phyloP scores from a whole-genome alignment of 2,113 vertebrate genomes.

The Pycnonotus jocosus region DNA sequence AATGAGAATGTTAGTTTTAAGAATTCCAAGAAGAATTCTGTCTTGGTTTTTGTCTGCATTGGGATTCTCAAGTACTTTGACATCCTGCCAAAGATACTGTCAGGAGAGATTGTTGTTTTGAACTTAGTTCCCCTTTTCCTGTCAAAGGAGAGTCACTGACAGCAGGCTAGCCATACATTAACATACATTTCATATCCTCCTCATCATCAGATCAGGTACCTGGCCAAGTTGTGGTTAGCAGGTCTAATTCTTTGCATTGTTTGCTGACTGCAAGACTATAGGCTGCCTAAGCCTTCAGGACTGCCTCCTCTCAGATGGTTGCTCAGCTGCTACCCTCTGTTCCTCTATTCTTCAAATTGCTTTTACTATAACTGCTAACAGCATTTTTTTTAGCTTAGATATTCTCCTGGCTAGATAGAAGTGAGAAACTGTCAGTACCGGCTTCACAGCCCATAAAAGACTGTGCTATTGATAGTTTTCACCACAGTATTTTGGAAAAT shows the following conservation, averaged over 20 bases:
- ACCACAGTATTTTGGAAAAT: not conserved
- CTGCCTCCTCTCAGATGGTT: not conserved
- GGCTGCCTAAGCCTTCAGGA: not conserved
- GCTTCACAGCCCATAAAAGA: conserved; percentile 2
- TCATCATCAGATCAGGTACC: not conserved
- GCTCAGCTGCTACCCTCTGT: not conserved
- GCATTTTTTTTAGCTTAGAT: not conserved
- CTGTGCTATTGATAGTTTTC: not conserved
- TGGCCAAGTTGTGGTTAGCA: not conserved
- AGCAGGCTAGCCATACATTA: not conserved
- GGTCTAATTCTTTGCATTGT: not conserved
- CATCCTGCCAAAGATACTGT: not conserved
- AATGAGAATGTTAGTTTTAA: not conserved
- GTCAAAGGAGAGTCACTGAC: not conserved
- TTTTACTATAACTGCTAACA: not conserved
- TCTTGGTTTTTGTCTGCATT: not conserved
- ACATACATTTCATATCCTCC: not conserved
- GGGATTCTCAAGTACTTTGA: not conserved
- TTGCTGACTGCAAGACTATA: not conserved
- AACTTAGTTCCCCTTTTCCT: not conserved
- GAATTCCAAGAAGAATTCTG: not conserved
- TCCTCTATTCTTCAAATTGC: not conserved
- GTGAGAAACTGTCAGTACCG: not conserved
- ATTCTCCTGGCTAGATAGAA: not conserved
- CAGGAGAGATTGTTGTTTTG: not conserved